Evolutionary conservation across 2,888 invertebrate species (phyloP), one percentile per base, ranked within the genome.

Genomic region (Tetramorium bicarinatum): DNA sequence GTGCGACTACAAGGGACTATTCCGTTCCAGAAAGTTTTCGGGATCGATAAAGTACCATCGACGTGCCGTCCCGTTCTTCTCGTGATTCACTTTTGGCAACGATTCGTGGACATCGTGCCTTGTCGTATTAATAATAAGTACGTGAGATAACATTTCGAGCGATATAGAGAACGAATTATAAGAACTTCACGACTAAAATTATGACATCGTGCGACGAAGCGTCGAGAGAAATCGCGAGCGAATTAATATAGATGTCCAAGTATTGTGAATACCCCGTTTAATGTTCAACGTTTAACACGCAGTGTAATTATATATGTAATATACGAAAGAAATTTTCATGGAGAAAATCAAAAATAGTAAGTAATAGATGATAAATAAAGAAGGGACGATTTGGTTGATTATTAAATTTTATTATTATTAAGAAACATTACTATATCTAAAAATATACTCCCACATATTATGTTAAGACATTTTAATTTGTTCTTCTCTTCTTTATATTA

Each of bases 71-170:
- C 71, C 71, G 47, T 79, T 71, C 44, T 34, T 34, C 67, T 54
- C 41, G 67, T 71, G 71, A 79, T 79, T 71, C 71, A 79, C 25
- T 71, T 79, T 79, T 71, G 47, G 18, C 29, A 72, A 49, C 71
- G 79, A 79, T 79, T 79, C 79, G 79, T 79, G 79, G 72, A 71
- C 79, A 72, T 71, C 21, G 71, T 59, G 72, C 59, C 59, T 72
- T 44, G 47, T 71, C 72, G 71, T 49, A 44, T 59, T 75, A 79
- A 79, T 71, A 34, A 47, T 56, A 71, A 67, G 25, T 76, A n/a
- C 49, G 18, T 25, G 67, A 76, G 34, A 64, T 34, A 34, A 21
- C 29, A 41, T 67, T 67, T 44, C 59, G 18, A 15, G 29, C 34
- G 69, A 79, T 34, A 38, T 59, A 71, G 71, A 71, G 71, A 59